These are phyloP conservation scores for Upupa epops DNA, from an alignment of 2,113 vertebrate species.

Conservation along the genomic window DNA sequence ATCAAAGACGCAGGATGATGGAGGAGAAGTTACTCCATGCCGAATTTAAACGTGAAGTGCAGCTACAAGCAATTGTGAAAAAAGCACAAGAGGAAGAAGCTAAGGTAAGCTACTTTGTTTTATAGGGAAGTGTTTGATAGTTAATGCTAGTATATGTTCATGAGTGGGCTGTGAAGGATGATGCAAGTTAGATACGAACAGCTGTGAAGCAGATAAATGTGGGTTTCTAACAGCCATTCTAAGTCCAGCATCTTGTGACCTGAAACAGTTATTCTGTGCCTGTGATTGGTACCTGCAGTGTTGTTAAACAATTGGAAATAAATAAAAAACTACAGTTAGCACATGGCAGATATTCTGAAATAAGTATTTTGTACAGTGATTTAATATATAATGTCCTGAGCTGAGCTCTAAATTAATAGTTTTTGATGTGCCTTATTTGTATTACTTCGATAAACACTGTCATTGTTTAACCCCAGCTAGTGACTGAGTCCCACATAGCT, in stretches of 20 bases:
- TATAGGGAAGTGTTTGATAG: background rate
- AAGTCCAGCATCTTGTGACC: background rate
- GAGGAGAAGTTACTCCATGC: conserved; percentile 96
- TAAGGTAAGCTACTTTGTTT: conserved; percentile 77
- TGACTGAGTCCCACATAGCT: background rate
- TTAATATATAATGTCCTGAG: background rate
- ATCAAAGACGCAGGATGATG: conserved; percentile 97
- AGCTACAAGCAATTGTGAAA: conserved; percentile 97
- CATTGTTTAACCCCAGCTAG: background rate
- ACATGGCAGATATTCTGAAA: background rate
- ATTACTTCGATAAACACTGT: background rate
- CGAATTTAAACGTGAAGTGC: conserved; percentile 94
- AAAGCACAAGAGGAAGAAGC: conserved; percentile 99
- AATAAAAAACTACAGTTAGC: background rate
- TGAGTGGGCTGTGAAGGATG: background rate
- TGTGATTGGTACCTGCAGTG: background rate
- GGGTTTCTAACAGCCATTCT: background rate
- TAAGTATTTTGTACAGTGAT: background rate
- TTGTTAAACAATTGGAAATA: background rate
- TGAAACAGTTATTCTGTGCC: background rate
- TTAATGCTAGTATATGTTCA: background rate
- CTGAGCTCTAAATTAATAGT: background rate
- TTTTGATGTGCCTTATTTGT: background rate
- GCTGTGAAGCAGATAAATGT: background rate
- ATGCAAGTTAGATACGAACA: fast-evolving